phyloP scores from a whole-genome alignment of 2,797 vertebrate species.

The Mormyrops boulengeri region DNA sequence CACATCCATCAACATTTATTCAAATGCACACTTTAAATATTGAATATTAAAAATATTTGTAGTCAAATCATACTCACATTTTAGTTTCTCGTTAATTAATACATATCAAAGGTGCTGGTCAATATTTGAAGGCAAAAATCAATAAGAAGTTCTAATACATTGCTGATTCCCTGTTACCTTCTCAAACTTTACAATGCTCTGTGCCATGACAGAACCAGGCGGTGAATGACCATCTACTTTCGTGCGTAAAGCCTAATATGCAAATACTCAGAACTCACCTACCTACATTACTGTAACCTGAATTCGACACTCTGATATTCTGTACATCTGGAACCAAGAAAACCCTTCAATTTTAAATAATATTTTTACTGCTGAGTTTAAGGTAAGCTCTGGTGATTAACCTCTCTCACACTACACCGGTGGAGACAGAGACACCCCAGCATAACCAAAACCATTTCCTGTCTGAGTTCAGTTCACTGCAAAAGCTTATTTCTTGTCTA shows the following conservation, averaged over 20 bases:
- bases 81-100: neutral
- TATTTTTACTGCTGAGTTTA: neutral
- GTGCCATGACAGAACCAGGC: neutral
- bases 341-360: neutral
- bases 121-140: neutral
- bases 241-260: neutral
- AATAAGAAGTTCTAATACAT: neutral
- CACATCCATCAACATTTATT: neutral
- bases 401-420: neutral
- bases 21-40: neutral
- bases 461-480: slow-evolving; percentile 7
- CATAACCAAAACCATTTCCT: slow-evolving; percentile 18
- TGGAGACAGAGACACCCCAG: neutral
- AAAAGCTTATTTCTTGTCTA: neutral
- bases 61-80: neutral
- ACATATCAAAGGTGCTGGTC: neutral
- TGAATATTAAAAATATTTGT: neutral
- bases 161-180: neutral
- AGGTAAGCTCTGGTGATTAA: neutral
- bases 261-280: slow-evolving; percentile 2
- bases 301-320: neutral
- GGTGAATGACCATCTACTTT: neutral
- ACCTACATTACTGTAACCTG: neutral
- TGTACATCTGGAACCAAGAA: neutral
- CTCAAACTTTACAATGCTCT: neutral